These are phyloP conservation scores for Tachuris rubrigastra DNA, from an alignment of 2,113 vertebrate species.

Conservation along the genomic window DNA sequence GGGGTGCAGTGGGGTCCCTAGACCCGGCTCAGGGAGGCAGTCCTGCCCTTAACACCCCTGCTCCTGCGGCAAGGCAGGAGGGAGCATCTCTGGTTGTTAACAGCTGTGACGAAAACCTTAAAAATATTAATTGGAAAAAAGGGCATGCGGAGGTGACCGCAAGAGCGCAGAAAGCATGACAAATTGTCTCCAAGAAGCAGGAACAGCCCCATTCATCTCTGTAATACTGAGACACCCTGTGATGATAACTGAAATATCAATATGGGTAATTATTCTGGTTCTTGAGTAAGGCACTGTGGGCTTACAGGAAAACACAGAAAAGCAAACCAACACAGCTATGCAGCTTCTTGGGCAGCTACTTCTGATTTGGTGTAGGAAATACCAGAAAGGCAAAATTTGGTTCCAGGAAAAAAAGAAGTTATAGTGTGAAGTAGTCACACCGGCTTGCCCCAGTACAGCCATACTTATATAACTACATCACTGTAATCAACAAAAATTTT, in stretches of 20 bases:
- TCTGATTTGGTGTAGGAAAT: not conserved
- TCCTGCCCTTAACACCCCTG: not conserved
- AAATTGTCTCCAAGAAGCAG: not conserved
- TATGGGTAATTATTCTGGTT: not conserved
- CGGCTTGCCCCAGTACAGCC: not conserved
- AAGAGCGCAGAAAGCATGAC: not conserved
- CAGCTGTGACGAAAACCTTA: not conserved
- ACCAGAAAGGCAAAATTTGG: not conserved
- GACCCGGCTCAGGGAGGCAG: not conserved
- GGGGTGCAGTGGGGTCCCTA: not conserved
- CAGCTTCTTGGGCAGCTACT: not conserved
- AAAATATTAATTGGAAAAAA: not conserved
- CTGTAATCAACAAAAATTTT: not conserved
- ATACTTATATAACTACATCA: not conserved
- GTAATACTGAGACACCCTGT: not conserved
- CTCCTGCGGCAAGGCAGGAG: not conserved
- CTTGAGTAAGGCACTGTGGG: not conserved
- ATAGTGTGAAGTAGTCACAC: not conserved
- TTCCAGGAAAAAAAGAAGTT: not conserved
- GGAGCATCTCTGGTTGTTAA: not conserved
- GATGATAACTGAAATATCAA: not conserved
- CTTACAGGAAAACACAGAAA: not conserved
- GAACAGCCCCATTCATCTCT: not conserved
- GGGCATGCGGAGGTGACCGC: fast-evolving
- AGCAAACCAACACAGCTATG: not conserved